Conservation (phyloP, 1,140 invertebrate species). For the Dreissena rostriformis region DNA sequence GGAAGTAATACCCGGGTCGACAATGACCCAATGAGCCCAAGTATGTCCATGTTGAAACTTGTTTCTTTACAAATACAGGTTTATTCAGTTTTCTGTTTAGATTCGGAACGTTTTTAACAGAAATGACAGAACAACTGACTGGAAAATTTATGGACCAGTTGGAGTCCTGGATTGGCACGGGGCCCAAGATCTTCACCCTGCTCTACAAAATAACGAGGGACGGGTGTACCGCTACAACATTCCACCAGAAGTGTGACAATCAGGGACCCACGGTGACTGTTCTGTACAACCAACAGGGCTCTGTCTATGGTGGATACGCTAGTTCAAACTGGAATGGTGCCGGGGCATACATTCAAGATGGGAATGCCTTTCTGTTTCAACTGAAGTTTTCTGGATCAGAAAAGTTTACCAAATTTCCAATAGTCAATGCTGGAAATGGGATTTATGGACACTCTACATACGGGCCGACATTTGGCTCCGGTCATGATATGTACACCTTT, state of each 20-base stretch:
- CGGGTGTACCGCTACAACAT: slow-evolving; percentile 37
- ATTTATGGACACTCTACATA: slow-evolving; percentile 6
- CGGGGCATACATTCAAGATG: slow-evolving; percentile 25
- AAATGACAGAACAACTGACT: slow-evolving; percentile 9
- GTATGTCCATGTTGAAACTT: too few species aligned
- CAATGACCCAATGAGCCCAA: too few species aligned
- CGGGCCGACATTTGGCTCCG: slow-evolving; percentile 47
- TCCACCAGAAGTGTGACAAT: slow-evolving; percentile 53
- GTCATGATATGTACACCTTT: slow-evolving; percentile 44
- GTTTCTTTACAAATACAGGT: too few species aligned
- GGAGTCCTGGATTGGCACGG: slow-evolving; percentile 23
- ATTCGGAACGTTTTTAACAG: neutral
- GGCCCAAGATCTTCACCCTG: slow-evolving; percentile 37
- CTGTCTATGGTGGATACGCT: slow-evolving; percentile 59
- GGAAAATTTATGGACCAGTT: slow-evolving; percentile 14
- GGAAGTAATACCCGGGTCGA: too few species aligned
- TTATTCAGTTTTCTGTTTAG: too few species aligned
- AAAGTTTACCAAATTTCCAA: slow-evolving; percentile 32
- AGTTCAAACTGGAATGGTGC: slow-evolving; percentile 30
- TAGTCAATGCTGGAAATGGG: slow-evolving; percentile 14
- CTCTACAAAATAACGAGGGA: slow-evolving; percentile 52
- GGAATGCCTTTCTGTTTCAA: slow-evolving; percentile 57
- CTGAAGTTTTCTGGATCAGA: slow-evolving; percentile 21
- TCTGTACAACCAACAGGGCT: slow-evolving; percentile 45
- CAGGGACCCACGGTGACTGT: slow-evolving; percentile 56